Evolutionary conservation across 1,140 invertebrate genomes (phyloP), one percentile per base, ranked within the genome.

Genomic region (Harpegnathos saltator): DNA sequence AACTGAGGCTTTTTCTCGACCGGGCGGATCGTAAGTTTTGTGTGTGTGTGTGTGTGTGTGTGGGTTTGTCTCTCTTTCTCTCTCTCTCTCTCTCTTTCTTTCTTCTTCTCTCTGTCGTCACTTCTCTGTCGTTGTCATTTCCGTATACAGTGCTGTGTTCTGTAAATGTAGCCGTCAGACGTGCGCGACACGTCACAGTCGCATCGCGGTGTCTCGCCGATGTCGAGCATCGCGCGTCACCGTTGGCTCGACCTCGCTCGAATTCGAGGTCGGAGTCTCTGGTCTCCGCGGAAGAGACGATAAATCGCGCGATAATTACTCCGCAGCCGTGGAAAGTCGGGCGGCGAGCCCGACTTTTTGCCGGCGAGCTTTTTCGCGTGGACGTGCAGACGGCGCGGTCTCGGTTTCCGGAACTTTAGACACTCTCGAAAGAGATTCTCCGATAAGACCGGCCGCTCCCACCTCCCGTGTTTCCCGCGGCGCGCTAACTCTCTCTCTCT

Each of bases 281-380:
- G 12, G 14, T n/a, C 17, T 26, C 38, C 62, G 74, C 14, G 54
- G 26, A 14, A 69, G 9, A 33, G 12, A 52, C 52, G 52, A 80
- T 80, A 71, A 80, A 80, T 80, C 22, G 38, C 22, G 15, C 22
- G 14, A 1, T 59, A 71, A 80, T 80, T 80, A 58, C 7, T n/a
- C n/a, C n/a, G n/a, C n/a, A n/a, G n/a, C n/a, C n/a, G n/a, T n/a
- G n/a, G n/a, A n/a, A n/a, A n/a, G n/a, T n/a, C n/a, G n/a, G n/a
- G n/a, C n/a, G n/a, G 29, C 29, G n/a, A 29, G 54, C 17, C 24
- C n/a, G n/a, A 48, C 65, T 80, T 71, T 71, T 80, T 80, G 59
- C 59, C 33, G 38, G 33, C 38, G 44, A 61, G n/a, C n/a, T n/a
- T 68, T 56, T 66, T 78, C 22, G 17, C 7, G 29, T 24, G 26